These are phyloP conservation scores for Drosophila kanapiae DNA, from an alignment of 1,140 invertebrate genomes.

Conservation along the genomic window DNA sequence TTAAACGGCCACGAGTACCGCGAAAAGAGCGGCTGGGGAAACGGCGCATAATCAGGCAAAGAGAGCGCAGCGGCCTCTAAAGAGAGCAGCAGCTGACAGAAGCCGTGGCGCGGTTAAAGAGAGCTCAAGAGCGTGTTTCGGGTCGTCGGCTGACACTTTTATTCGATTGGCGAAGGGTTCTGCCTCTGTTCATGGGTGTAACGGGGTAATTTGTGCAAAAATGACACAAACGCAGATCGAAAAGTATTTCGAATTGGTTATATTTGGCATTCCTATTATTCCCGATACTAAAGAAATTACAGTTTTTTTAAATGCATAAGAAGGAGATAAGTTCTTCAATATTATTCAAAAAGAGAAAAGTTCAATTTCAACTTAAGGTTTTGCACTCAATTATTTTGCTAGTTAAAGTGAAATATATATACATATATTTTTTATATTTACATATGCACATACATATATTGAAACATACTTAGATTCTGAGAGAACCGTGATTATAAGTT, in stretches of 20 bases:
- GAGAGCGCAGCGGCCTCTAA: slow-evolving; percentile 9
- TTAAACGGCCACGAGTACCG: too few relatives aligned
- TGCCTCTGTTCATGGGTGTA: slow-evolving; percentile 25
- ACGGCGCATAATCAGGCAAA: slow-evolving; percentile 44
- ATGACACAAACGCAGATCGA: slow-evolving; percentile 1
- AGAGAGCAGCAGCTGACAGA: slow-evolving; percentile 7
- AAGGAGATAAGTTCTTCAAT: too few relatives aligned
- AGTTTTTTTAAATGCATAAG: neutral
- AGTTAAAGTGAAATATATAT: too few relatives aligned
- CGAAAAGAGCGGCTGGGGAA: slow-evolving; percentile 18
- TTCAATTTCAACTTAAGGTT: neutral
- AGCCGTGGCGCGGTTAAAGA: neutral
- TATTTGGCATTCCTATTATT: neutral
- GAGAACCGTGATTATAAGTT: too few relatives aligned
- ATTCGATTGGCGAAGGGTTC: slow-evolving; percentile 58
- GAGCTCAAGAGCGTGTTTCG: slow-evolving; percentile 21
- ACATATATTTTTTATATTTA: too few relatives aligned
- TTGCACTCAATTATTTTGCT: neutral
- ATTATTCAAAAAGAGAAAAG: too few relatives aligned
- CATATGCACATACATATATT: too few relatives aligned
- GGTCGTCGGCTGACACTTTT: slow-evolving; percentile 55
- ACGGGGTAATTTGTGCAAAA: neutral
- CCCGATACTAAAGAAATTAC: too few relatives aligned
- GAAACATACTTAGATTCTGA: too few relatives aligned
- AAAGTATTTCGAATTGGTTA: neutral